These are phyloP conservation scores for Drosophila peninsularis DNA, from an alignment of 2,888 invertebrate species.

Conservation along the genomic window DNA sequence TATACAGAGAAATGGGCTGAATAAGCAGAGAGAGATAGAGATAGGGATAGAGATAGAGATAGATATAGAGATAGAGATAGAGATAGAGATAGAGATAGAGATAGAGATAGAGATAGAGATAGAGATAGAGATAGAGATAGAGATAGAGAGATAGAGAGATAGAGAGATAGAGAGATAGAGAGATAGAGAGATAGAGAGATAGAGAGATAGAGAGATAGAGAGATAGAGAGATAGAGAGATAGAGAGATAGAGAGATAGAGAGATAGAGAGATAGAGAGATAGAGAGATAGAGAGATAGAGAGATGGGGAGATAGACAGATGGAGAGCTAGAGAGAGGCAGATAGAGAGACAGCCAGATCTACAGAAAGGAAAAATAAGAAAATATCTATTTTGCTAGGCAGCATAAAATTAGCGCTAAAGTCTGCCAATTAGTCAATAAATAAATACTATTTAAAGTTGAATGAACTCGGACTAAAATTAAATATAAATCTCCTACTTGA, in stretches of 20 bases:
- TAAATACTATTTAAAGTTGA: slow-evolving; percentile 1
- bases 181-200: background rate
- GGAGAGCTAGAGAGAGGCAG: no score
- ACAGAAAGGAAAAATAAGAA: background rate
- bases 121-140: background rate
- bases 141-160: background rate
- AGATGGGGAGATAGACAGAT: no score
- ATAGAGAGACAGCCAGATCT: background rate
- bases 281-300: background rate
- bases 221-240: background rate
- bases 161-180: background rate
- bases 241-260: background rate
- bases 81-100: background rate
- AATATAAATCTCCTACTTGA: no score
- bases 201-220: background rate
- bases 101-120: background rate
- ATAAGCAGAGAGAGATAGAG: background rate
- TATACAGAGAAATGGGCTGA: no score
- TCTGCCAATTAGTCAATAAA: background rate
- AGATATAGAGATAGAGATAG: background rate
- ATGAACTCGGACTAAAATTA: background rate
- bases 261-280: background rate
- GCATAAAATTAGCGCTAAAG: background rate
- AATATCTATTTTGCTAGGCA: background rate
- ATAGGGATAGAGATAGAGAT: background rate